A percentile compares a stretch with the other conserved stretches of the same genome.
phyloP scores from a whole-genome alignment of 2,797 vertebrate genomes.

The Sebastes paucispinis region DNA sequence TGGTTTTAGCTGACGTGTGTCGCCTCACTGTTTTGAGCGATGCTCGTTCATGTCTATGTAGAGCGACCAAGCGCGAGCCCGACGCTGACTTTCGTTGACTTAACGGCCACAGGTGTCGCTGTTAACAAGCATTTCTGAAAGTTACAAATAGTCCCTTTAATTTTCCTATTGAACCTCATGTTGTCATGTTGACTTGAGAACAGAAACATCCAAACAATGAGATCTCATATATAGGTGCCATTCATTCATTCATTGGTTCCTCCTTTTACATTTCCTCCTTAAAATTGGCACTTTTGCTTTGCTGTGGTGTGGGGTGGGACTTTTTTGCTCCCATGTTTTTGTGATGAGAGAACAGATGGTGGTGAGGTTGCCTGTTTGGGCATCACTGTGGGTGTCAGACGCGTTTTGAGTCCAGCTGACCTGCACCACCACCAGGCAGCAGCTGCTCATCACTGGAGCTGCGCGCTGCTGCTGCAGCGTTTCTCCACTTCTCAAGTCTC shows the following conservation, averaged over 20 bases:
- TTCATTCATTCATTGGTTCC: not conserved
- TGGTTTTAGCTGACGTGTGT: too few relatives aligned
- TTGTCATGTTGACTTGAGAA: not conserved
- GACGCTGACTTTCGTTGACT: too few relatives aligned
- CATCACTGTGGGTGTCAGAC: slow-evolving; percentile 56
- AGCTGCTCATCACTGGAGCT: slow-evolving; percentile 65
- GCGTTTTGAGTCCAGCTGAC: slow-evolving; percentile 70
- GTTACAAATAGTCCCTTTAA: too few relatives aligned
- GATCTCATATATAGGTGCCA: not conserved
- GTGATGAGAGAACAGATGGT: slow-evolving; percentile 76
- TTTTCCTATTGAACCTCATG: not conserved
- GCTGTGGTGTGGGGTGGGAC: slow-evolving; percentile 59
- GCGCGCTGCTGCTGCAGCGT: slow-evolving; percentile 44
- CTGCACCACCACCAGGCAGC: slow-evolving; percentile 67
- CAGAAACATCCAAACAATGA: slow-evolving; percentile 15
- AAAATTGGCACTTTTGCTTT: not conserved
- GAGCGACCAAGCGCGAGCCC: too few relatives aligned
- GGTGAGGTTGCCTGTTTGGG: slow-evolving; percentile 61
- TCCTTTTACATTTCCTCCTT: not conserved
- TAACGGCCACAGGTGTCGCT: too few relatives aligned
- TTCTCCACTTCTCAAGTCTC: slow-evolving; percentile 17
- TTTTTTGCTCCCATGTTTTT: slow-evolving; percentile 56
- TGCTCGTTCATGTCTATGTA: too few relatives aligned
- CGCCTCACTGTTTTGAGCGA: too few relatives aligned
- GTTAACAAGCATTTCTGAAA: too few relatives aligned